Base-by-base conservation (phyloP, 2,113 vertebrate species). In the Phrynocephalus versicolor region DNA sequence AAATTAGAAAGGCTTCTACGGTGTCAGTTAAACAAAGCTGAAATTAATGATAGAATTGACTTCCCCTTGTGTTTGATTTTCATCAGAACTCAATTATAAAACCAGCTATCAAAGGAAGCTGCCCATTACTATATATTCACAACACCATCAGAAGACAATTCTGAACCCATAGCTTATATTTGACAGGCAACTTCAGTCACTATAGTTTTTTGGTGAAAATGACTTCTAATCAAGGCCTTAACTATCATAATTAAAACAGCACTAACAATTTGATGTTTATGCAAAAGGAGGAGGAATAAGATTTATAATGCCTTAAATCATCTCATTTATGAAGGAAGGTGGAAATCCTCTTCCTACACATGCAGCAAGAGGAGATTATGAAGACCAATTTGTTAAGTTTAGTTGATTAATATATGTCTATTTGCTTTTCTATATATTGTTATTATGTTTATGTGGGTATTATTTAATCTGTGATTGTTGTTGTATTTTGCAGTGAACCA, bases 61-160 rank as follows among this genome's bases (percentile, higher is more conserved):
- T 89, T 89, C 55, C 78, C 74, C 94, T 93, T 92, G 84, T 93
- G 78, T 90, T 87, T 92, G 81, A 93, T 89, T 94, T 92, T 90
- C 87, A 94, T 90, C 70, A 92, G 79, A 60, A 88, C 62, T 87
- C 80, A 95, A 90, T 91, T 92, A 93, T 79, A 87, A 90, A 83
- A 86, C 27, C n/a, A 91, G 58, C 81, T 91, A 91, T 89, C 74
- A 83, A 69, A 94, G 84, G 92, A 94, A 90, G 37, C 77, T 81
- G 82, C 58, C 69, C 78, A 89, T 91, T 89, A 89, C 75, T 64
- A 87, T 88, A 92, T 90, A 90, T 82, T 89, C 39, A 77, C 70
- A 90, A 92, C 25, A 58, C 86, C 85, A 90, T 93, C 67, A 88
- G 86, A 94, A 93, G 89, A 67, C 69, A 85, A 83, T 83, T 83